Conservation (phyloP, 2,888 invertebrate species). For the Helleia helle region DNA sequence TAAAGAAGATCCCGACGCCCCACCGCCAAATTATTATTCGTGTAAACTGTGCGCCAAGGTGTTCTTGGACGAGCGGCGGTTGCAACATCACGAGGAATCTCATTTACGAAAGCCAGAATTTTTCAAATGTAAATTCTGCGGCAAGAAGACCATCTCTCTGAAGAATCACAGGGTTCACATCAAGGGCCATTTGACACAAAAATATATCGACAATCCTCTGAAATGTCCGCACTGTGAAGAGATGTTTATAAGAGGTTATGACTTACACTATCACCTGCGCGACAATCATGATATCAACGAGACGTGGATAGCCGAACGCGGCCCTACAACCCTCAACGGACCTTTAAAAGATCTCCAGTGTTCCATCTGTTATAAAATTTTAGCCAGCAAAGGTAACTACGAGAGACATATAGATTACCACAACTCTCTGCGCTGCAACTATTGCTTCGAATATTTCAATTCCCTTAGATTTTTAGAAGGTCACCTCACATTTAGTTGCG, state of each 20-base stretch:
- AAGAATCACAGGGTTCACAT: slow-evolving; percentile 57
- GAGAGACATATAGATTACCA: slow-evolving; percentile 67
- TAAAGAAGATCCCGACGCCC: slow-evolving; percentile 63
- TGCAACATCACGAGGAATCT: slow-evolving; percentile 50
- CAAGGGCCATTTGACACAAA: slow-evolving; percentile 51
- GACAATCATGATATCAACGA: slow-evolving; percentile 53
- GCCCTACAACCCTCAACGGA: slow-evolving; percentile 36
- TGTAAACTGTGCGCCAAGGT: slow-evolving; percentile 64
- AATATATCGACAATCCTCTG: slow-evolving; percentile 52
- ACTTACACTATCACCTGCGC: slow-evolving; percentile 55
- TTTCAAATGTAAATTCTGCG: slow-evolving; percentile 65
- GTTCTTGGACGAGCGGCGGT: slow-evolving; percentile 47
- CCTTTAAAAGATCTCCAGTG: slow-evolving; percentile 62
- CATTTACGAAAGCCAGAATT: slow-evolving; percentile 58
- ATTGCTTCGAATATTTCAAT: slow-evolving; percentile 64
- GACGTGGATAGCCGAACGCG: slow-evolving; percentile 57
- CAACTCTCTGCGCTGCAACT: slow-evolving; percentile 63
- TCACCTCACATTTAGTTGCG: slow-evolving; percentile 57
- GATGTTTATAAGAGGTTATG: slow-evolving; percentile 52
- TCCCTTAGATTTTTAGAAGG: slow-evolving; percentile 57
- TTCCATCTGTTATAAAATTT: slow-evolving; percentile 56
- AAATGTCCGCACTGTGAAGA: slow-evolving; percentile 56
- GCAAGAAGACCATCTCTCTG: slow-evolving; percentile 52
- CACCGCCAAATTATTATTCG: slow-evolving; percentile 44
- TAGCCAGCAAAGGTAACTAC: slow-evolving; percentile 63